A percentile compares a stretch with the other conserved stretches of the same genome.
Conservation (phyloP, 2,113 vertebrate species). For the Gavialis gangeticus region DNA sequence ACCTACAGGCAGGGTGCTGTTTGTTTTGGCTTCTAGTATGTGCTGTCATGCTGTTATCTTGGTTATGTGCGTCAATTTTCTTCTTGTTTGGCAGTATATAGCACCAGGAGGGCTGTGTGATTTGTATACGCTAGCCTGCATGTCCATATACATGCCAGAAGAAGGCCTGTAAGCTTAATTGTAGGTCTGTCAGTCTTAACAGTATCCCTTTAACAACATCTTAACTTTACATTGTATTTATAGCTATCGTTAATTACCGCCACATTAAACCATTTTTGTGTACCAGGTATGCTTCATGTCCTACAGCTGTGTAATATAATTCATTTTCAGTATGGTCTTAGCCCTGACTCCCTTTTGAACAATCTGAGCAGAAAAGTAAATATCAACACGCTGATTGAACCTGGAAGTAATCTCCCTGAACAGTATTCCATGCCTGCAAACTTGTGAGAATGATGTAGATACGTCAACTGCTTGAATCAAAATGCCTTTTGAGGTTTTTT, state of each 20-base stretch:
- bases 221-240: background rate
- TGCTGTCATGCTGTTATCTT: background rate
- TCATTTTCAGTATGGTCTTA: background rate
- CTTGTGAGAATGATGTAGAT: too few species aligned
- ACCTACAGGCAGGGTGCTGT: too few species aligned
- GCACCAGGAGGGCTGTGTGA: background rate
- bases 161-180: background rate
- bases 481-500: background rate
- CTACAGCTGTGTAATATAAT: background rate
- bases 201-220: background rate
- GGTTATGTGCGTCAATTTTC: background rate
- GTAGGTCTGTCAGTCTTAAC: background rate
- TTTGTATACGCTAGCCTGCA: background rate
- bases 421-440: fast-evolving
- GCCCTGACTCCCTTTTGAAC: background rate
- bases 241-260: background rate
- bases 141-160: fast-evolving
- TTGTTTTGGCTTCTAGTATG: background rate
- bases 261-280: background rate
- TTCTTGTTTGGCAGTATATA: background rate
- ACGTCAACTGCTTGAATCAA: background rate
- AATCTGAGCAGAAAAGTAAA: fast-evolving
- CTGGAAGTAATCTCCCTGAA: background rate
- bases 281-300: background rate
- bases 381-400: background rate